Evolutionary conservation across 2,113 vertebrate species (phyloP).

Genomic region (Anas platyrhynchos): DNA sequence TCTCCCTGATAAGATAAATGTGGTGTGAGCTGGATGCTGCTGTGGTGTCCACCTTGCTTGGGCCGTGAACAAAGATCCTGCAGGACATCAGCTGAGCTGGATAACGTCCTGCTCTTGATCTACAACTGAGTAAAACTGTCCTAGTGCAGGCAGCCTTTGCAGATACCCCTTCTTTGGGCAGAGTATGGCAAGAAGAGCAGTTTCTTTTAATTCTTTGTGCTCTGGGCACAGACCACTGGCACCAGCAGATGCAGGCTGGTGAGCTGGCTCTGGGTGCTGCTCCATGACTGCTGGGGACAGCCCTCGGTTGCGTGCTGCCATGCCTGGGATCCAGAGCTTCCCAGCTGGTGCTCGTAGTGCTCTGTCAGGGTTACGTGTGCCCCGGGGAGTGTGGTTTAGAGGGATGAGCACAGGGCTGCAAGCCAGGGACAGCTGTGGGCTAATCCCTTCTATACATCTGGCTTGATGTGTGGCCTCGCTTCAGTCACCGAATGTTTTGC

Average conservation of each 20-base stretch:
- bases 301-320: neutral
- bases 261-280: neutral
- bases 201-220: neutral
- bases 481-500: neutral
- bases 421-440: constrained; percentile 36
- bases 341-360: neutral
- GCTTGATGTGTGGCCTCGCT: neutral
- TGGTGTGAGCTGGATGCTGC: neutral
- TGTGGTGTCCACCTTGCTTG: neutral
- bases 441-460: neutral
- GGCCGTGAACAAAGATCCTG: neutral
- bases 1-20: neutral
- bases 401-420: neutral
- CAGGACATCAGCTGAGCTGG: neutral
- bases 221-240: neutral
- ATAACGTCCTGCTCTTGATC: neutral
- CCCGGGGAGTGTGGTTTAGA: neutral
- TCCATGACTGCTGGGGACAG: neutral
- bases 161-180: neutral
- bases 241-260: neutral
- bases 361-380: neutral
- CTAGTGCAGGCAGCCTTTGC: neutral
- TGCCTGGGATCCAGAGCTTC: neutral
- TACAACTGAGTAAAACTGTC: neutral
- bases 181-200: neutral